Percentiles rank a stretch among this genome's conserved stretches.
Conservation (phyloP, 2,797 vertebrate species). For the Tokudaia tokunoshimensis region DNA sequence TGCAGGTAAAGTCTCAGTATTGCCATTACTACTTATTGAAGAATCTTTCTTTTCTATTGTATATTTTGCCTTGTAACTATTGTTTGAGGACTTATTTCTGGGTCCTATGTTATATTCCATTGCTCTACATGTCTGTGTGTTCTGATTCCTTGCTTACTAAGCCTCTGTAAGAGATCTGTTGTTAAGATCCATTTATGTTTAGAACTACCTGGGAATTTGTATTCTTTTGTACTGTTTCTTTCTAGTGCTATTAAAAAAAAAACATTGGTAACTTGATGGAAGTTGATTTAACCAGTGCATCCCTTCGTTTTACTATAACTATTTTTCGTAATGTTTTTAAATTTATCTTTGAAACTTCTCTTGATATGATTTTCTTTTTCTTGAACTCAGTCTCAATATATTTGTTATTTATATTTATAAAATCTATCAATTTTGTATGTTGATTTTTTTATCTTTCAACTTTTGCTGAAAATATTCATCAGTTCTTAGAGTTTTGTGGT, state of each 20-base stretch:
- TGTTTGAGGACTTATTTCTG: background rate
- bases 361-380: background rate
- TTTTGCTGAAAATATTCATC: background rate
- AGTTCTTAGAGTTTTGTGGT: background rate
- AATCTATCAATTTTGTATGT: background rate
- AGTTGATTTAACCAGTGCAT: background rate
- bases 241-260: background rate
- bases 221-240: background rate
- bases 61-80: background rate
- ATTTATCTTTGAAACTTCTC: background rate
- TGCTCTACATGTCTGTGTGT: background rate
- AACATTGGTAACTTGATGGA: background rate
- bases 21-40: background rate
- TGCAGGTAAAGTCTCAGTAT: background rate
- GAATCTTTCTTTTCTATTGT: background rate
- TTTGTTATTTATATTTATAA: background rate
- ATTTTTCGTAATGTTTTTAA: background rate
- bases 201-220: background rate
- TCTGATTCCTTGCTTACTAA: background rate
- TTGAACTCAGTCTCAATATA: background rate
- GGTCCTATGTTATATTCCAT: background rate
- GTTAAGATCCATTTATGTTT: background rate
- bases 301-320: background rate
- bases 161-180: background rate
- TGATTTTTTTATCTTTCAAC: background rate